Conservation (phyloP, 2,888 invertebrate species). For the Oxytorus armatus region DNA sequence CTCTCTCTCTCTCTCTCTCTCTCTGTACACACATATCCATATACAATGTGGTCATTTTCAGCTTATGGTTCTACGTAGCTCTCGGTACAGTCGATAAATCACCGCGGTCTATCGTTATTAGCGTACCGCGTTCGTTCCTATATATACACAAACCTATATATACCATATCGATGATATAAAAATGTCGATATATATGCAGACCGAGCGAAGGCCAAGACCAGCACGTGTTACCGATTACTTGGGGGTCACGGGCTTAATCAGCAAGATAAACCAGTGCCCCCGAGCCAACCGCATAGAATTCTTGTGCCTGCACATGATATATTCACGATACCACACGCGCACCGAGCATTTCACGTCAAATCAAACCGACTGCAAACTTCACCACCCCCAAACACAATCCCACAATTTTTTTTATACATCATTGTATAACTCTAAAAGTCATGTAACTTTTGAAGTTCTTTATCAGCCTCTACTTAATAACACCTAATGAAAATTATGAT, state of each 20-base stretch:
- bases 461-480: too few species aligned
- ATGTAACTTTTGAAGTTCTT: too few species aligned
- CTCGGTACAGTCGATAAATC: constrained; percentile 50
- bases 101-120: constrained; percentile 51
- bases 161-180: neutral
- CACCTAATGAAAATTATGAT: too few species aligned
- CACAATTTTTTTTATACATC: too few species aligned
- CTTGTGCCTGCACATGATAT: neutral
- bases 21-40: constrained; percentile 10
- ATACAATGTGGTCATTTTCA: constrained; percentile 43
- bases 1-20: constrained; percentile 61
- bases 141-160: constrained; percentile 30
- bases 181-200: constrained; percentile 10
- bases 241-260: constrained; percentile 15
- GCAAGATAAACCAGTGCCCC: constrained; percentile 16
- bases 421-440: too few species aligned
- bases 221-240: constrained; percentile 30
- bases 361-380: too few species aligned
- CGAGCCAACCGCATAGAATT: neutral
- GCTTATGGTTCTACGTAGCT: constrained; percentile 40
- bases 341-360: too few species aligned
- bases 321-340: neutral
- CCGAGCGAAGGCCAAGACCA: constrained; percentile 42
- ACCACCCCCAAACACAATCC: too few species aligned
- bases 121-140: constrained; percentile 25